A percentile compares a stretch with the other conserved stretches of the same genome.
phyloP scores from a whole-genome alignment of 2,113 vertebrate species.

The Morone saxatilis region DNA sequence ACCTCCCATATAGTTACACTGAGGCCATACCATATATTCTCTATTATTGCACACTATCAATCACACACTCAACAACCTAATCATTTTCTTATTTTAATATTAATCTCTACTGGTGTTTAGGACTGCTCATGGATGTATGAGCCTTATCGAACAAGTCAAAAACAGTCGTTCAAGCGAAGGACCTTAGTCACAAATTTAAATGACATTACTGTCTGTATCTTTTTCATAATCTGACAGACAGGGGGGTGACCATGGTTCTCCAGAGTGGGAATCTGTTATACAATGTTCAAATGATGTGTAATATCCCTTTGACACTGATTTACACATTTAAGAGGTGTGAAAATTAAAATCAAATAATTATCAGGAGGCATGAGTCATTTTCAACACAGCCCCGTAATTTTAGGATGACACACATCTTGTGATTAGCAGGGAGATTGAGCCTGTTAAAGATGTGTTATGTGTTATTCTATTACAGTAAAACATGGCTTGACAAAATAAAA shows the following conservation, averaged over 20 bases:
- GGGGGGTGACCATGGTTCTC: background rate
- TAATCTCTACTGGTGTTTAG: background rate
- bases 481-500: background rate
- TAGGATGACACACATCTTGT: background rate
- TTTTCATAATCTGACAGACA: conserved; percentile 14
- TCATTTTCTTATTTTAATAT: background rate
- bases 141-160: background rate
- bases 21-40: background rate
- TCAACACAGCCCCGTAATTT: background rate
- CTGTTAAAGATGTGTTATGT: conserved; percentile 6
- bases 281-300: conserved; percentile 13
- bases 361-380: conserved; percentile 37
- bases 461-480: background rate
- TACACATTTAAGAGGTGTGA: conserved; percentile 22
- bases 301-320: conserved; percentile 34
- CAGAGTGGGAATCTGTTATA: conserved; percentile 11
- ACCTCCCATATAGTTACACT: background rate
- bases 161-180: background rate
- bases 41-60: background rate
- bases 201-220: background rate
- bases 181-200: background rate
- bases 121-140: background rate
- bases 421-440: background rate
- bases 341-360: conserved; percentile 24
- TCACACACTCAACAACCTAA: background rate